Percentiles rank a stretch among this genome's conserved stretches.
Conservation (phyloP, 2,797 vertebrate species). For the Rhynchonycteris naso region DNA sequence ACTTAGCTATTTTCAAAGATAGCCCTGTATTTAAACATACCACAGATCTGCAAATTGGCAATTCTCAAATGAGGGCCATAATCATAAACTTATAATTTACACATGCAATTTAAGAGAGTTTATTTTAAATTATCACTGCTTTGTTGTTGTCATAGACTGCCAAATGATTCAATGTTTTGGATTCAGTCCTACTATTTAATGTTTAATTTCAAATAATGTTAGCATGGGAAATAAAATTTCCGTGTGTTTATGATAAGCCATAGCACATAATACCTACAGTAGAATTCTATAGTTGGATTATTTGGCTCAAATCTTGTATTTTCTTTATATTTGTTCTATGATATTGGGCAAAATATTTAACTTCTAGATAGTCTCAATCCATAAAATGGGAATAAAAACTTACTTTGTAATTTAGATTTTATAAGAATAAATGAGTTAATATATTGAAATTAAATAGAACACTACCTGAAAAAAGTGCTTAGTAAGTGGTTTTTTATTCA, state of each 20-base stretch:
- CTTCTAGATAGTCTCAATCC: background rate
- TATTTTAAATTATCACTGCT: constrained; percentile 61
- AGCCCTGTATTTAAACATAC: constrained; percentile 24
- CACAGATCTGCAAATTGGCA: constrained; percentile 32
- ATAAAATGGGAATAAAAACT: background rate
- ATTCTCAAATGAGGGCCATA: constrained; percentile 22
- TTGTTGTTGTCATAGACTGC: background rate
- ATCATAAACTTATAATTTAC: constrained; percentile 47
- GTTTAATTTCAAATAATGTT: constrained; percentile 70
- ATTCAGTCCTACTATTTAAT: constrained; percentile 61
- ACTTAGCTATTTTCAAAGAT: constrained; percentile 42
- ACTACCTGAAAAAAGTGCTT: background rate
- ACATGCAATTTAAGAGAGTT: constrained; percentile 29
- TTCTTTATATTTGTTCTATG: background rate
- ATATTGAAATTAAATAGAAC: background rate
- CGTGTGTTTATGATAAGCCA: background rate
- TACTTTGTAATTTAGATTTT: background rate
- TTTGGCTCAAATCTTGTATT: background rate
- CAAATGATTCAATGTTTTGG: constrained; percentile 7
- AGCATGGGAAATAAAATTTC: constrained; percentile 55
- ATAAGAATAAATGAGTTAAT: background rate
- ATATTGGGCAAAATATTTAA: background rate
- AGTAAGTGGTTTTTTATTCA: background rate
- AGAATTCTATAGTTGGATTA: background rate
- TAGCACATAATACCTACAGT: background rate